Evolutionary conservation across 2,113 vertebrate species (phyloP), one percentile per base, ranked within the genome.

Genomic region (Stegostoma tigrinum): DNA sequence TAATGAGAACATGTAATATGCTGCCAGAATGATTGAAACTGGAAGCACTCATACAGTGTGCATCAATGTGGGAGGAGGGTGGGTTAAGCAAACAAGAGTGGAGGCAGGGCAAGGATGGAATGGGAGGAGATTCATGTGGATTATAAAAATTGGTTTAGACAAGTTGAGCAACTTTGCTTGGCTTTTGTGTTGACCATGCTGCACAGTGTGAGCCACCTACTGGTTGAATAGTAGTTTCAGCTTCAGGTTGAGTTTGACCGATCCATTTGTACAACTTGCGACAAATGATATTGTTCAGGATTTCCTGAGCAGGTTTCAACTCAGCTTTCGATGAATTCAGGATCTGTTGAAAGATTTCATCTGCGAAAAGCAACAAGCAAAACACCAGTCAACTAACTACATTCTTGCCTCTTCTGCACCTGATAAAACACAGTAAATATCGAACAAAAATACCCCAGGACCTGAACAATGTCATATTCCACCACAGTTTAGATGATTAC

Each of bases 261-360:
- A 98, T 96, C 96, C 96, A 99, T 95, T 98, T 99, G 97, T 99
- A 99, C 0, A 99, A 97, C 27, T 98, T 97, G 5, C 99, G 98
- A 10, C 96, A 96, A 95, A 98, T 96, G 61, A 99, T 97, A 96
- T 99, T 98, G 34, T 3, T 96, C n/a, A 99, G 96, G 96, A 99
- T 98, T 75, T 97, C 95, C 96, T 89, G 97, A 2, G 99, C 97
- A 24, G 98, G 98, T 0, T 96, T 93, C 96, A 99, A 97, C 0
- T 97, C 97, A 0, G 97, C 96, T 3, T 96, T 30, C 61, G 97
- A 97, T 2, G 99, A 99, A 97, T 99, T 89, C 94, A 99, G 98
- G 96, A 99, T 99, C 96, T 98, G 98, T 97, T 98, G 97, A 97
- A 98, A 99, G 96, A 99, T 96, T 12, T 98, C 96, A 97, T 99